Conservation (phyloP, 2,113 vertebrate species). For the Epinephelus lanceolatus region DNA sequence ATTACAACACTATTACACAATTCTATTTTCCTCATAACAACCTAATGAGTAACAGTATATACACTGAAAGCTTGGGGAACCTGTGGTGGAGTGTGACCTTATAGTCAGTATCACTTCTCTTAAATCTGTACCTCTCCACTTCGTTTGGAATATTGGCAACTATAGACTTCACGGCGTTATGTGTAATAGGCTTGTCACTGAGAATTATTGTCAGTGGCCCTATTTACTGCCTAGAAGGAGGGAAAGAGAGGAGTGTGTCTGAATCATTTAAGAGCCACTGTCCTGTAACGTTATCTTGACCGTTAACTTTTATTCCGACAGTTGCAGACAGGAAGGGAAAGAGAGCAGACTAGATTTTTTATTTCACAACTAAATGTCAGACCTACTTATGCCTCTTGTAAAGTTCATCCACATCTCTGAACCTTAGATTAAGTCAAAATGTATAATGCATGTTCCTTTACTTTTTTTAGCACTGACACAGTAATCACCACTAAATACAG, state of each 20-base stretch:
- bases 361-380: conserved; percentile 47
- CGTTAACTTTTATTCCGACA: conserved; percentile 50
- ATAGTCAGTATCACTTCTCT: conserved; percentile 11
- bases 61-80: not conserved
- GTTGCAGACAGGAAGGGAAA: conserved; percentile 38
- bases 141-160: conserved; percentile 47
- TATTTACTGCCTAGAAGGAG: conserved; percentile 61
- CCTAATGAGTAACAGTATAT: no score
- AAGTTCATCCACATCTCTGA: conserved; percentile 36
- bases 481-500: not conserved
- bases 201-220: conserved; percentile 69
- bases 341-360: not conserved
- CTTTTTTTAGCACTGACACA: conserved; percentile 13
- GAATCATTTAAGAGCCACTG: conserved; percentile 63
- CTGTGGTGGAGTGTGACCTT: conserved; percentile 9
- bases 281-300: conserved; percentile 66
- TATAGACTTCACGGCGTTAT: conserved; percentile 46
- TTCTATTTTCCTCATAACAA: no score
- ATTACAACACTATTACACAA: no score
- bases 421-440: conserved; percentile 31
- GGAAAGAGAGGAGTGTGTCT: conserved; percentile 37
- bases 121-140: conserved; percentile 45
- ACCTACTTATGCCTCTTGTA: conserved; percentile 13
- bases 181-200: conserved; percentile 76
- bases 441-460: not conserved